Evolutionary conservation across 1,140 invertebrate genomes (phyloP), one percentile per base, ranked within the genome.

Genomic region (Drosophila leontia): DNA sequence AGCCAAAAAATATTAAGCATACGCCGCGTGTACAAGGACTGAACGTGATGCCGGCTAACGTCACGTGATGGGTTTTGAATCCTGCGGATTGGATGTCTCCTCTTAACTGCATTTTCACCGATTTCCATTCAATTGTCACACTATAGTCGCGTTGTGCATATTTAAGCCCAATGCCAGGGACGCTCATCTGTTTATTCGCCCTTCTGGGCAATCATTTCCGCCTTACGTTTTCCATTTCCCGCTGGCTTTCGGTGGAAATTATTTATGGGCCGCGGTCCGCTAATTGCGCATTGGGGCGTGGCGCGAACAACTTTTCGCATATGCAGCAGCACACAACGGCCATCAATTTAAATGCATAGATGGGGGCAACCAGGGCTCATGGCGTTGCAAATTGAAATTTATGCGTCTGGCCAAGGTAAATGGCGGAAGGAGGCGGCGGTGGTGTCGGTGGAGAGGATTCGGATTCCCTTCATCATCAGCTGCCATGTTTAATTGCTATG

Each of bases 311-410:
- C 60, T 77, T 83, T 83, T 78, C 78, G 72, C 83, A 80, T 82
- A 78, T 70, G 75, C 78, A 61, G 75, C 75, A 48, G 13, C 45
- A 57, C 47, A 60, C 50, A 59, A 17, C 13, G 17, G 11, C 53
- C 55, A 63, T 55, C 83, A 78, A 78, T 77, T 79, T 63, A 71
- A 82, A 77, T 70, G 63, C 82, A 81, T 61, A 74, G 42, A 41
- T 12, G 9, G 29, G 11, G 23, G 47, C 23, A 29, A 11, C 35
- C 26, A 32, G 29, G 44, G 44, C 39, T 26, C 26, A 55, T 42
- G 64, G 67, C 58, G 58, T 70, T 77, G 82, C 80, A 80, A 88
- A 87, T 87, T 84, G 84, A 87, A 88, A 87, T 87, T 87, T 87
- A 87, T 88, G 84, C 80, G 69, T 75, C 80, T 60, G 57, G 34